These are phyloP conservation scores for Halcyon senegalensis DNA, from an alignment of 2,113 vertebrate species.

Conservation along the genomic window DNA sequence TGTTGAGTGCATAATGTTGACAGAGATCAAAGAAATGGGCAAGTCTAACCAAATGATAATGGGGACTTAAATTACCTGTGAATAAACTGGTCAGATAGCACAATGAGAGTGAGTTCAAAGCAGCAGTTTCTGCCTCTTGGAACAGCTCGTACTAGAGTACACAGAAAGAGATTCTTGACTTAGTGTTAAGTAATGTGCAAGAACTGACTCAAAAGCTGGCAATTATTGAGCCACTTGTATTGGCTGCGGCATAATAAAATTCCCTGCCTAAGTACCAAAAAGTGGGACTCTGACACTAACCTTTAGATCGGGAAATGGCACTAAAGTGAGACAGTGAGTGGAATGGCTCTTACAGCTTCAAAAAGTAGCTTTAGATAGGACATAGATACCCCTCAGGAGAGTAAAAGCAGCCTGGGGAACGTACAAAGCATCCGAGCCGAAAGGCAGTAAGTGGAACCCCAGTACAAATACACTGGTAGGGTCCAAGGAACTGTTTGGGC, in stretches of 20 bases:
- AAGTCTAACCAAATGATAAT: conserved; percentile 53
- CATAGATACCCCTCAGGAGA: background rate
- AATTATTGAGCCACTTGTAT: background rate
- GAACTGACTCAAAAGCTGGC: background rate
- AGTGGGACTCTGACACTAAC: background rate
- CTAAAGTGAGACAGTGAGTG: background rate
- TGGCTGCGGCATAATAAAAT: background rate
- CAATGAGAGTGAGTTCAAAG: conserved; percentile 39
- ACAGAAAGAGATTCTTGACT: background rate
- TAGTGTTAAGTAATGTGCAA: background rate
- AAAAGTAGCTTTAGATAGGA: background rate
- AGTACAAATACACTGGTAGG: too few species aligned
- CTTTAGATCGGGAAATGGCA: background rate
- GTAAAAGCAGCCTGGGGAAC: background rate
- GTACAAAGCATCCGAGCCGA: background rate
- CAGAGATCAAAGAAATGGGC: conserved; percentile 63
- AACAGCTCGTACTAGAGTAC: conserved; percentile 30
- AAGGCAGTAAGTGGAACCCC: background rate
- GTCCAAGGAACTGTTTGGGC: background rate
- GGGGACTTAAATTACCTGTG: conserved; percentile 49
- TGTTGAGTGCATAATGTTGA: conserved; percentile 53
- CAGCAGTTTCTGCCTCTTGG: conserved; percentile 35
- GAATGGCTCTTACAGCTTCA: background rate
- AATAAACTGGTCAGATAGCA: conserved; percentile 55
- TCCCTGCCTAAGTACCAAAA: background rate